These are phyloP conservation scores for Emydoidea blandingii DNA, from an alignment of 2,797 vertebrate species.

Conservation along the genomic window DNA sequence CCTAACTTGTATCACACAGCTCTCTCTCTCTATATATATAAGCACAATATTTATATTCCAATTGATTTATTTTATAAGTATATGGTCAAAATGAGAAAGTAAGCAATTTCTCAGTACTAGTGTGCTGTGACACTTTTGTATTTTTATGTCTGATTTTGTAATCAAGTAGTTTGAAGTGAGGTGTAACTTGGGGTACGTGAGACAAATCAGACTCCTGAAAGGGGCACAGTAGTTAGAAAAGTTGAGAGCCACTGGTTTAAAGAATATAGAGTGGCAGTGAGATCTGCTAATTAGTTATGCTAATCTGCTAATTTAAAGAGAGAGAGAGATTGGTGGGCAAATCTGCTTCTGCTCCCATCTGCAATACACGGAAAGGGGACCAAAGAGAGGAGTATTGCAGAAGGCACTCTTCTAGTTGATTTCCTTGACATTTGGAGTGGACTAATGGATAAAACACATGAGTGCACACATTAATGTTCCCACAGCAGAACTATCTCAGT, in stretches of 20 bases:
- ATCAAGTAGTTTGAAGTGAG: accelerated
- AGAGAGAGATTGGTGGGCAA: not conserved
- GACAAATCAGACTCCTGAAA: too few relatives aligned
- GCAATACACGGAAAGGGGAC: not conserved
- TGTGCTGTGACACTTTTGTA: too few relatives aligned
- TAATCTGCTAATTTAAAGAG: not conserved
- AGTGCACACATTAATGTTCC: not conserved
- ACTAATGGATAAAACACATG: not conserved
- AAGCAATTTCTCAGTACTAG: too few relatives aligned
- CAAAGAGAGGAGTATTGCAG: not conserved
- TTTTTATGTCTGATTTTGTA: too few relatives aligned
- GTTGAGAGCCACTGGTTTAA: not conserved
- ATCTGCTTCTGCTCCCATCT: not conserved
- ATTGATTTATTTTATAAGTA: too few relatives aligned
- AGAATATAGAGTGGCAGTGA: not conserved
- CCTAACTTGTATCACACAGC: not conserved
- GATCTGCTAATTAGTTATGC: not conserved
- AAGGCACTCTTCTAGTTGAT: not conserved
- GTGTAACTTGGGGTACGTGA: accelerated
- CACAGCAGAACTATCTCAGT: not conserved
- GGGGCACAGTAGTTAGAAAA: too few relatives aligned
- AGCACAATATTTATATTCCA: too few relatives aligned
- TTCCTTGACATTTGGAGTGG: not conserved
- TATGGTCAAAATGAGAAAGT: too few relatives aligned
- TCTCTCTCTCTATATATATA: too few relatives aligned